Evolutionary conservation across 2,113 vertebrate species (phyloP), one percentile per base, ranked within the genome.

Genomic region (Hypanus sabinus): DNA sequence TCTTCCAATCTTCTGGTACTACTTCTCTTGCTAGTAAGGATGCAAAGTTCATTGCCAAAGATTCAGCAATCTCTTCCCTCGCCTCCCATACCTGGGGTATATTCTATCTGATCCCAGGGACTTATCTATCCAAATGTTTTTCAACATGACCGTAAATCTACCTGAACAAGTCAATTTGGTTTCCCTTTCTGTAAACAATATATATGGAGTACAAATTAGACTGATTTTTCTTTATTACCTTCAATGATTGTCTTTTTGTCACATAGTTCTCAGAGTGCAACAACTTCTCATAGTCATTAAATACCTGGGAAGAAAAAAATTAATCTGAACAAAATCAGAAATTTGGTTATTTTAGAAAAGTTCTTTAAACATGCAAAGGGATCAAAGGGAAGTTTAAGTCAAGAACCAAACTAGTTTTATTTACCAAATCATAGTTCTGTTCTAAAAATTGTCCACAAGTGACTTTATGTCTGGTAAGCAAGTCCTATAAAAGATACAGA

Each of bases 261-360:
- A 99, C 99, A 0, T 99, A 99, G 96, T 99, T 99, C 96, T 99
- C 98, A 90, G 99, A 99, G 95, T 98, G 97, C 95, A 99, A 98
- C 94, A 99, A 97, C 95, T 99, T 99, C 96, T 99, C 99, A 94
- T 99, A 99, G 95, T 99, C 98, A 94, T 97, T 96, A 96, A 99
- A 99, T 95, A 99, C 97, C 98, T 99, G 96, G 68, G 95, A 93
- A 95, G 94, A 65, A 96, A 94, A 73, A 95, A 6, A 7, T 83
- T 83, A 83, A 71, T 55, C 4, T 57, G 75, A 85, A 95, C 92
- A 93, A 94, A 80, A 94, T 94, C 83, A 95, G 14, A 94, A 27
- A 71, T 14, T 95, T 71, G 93, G 22, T 33, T 90, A 16, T 55
- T 93, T 93, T 73, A 14, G 73, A 27, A 93, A 73, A 24, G 70